phyloP scores from a whole-genome alignment of 2,888 invertebrate genomes.

The Chrysotoxum bicinctum region DNA sequence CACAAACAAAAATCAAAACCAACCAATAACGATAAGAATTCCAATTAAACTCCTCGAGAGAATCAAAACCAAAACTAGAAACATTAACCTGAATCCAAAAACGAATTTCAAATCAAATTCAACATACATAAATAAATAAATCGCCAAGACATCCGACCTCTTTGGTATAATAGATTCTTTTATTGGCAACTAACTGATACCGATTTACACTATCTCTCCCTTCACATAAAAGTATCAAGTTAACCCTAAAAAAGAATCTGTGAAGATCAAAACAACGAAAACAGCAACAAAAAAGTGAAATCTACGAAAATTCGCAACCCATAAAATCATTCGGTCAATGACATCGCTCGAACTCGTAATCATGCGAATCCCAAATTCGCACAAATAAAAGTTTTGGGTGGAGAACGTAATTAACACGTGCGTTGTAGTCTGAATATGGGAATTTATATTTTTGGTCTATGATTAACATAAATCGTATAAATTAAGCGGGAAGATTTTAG shows the following conservation, averaged over 20 bases:
- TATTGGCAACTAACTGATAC: conserved; percentile 1
- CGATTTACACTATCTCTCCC: conserved; percentile 39
- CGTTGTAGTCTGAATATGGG: neutral
- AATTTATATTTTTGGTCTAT: neutral
- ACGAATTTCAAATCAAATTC: conserved; percentile 28
- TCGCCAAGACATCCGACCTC: conserved; percentile 38
- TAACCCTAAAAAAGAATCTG: conserved; percentile 19
- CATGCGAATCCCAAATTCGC: conserved; percentile 43
- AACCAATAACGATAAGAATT: conserved; percentile 38
- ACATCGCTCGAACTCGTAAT: conserved; percentile 18
- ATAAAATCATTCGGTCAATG: conserved; percentile 47
- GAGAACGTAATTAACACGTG: neutral
- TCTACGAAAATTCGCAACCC: conserved; percentile 38
- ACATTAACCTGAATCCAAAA: conserved; percentile 33
- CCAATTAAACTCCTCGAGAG: conserved; percentile 30
- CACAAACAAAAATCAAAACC: neutral
- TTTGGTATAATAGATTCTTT: conserved; percentile 50
- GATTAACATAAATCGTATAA: neutral
- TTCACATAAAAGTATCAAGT: conserved; percentile 9
- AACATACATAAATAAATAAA: conserved; percentile 3
- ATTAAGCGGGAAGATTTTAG: neutral
- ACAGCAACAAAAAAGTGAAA: conserved; percentile 9
- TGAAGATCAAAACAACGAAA: neutral
- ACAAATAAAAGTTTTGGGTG: conserved; percentile 8
- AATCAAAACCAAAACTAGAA: neutral